A percentile compares a stretch with the other conserved stretches of the same genome.
phyloP scores from a whole-genome alignment of 1,140 invertebrate species.

The Goniozus legneri region DNA sequence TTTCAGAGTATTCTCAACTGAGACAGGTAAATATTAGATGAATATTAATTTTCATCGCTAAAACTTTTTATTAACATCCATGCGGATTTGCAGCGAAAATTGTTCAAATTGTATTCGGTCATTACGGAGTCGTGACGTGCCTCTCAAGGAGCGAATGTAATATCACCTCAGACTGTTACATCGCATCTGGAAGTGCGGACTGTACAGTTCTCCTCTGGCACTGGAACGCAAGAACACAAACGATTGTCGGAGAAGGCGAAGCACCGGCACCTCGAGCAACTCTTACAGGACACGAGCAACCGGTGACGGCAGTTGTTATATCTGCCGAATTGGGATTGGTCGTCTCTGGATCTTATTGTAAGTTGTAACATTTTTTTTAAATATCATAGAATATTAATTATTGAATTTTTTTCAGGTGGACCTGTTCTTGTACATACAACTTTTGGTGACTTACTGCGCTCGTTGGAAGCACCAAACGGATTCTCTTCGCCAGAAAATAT shows the following conservation, averaged over 20 bases:
- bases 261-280: constrained; percentile 92
- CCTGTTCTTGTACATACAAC: constrained; percentile 96
- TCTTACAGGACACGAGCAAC: constrained; percentile 93
- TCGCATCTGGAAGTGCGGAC: constrained; percentile 95
- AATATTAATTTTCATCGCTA: too few relatives aligned
- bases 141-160: constrained; percentile 95
- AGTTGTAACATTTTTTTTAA: constrained; percentile 30
- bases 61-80: too few relatives aligned
- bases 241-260: constrained; percentile 94
- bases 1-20: constrained; percentile 95
- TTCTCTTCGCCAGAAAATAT: constrained; percentile 87
- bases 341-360: constrained; percentile 87
- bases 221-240: constrained; percentile 94
- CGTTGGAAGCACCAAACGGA: constrained; percentile 75
- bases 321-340: constrained; percentile 98
- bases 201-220: constrained; percentile 98
- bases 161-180: constrained; percentile 97
- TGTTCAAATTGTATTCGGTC: constrained; percentile 96
- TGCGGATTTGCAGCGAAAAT: constrained; percentile 89
- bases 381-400: constrained; percentile 3
- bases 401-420: constrained; percentile 65
- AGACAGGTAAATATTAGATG: constrained; percentile 90
- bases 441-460: constrained; percentile 94
- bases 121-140: constrained; percentile 98
- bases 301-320: constrained; percentile 91